Base-by-base conservation (phyloP, 2,797 vertebrate genomes). In the Melopsittacus undulatus region DNA sequence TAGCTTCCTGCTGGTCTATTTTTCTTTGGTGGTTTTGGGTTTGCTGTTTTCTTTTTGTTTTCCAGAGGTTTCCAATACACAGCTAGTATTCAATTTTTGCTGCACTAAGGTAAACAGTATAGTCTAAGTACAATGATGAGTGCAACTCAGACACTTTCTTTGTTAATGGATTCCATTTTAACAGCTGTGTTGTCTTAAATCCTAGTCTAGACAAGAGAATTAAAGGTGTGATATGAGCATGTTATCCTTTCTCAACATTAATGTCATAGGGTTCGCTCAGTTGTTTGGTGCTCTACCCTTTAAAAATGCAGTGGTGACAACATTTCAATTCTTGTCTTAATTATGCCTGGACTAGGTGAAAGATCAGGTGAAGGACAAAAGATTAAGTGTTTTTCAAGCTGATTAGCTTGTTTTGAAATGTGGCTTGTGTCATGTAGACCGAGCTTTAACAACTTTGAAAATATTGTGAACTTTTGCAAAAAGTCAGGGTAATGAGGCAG, bases 201-300 rank as follows among this genome's bases (percentile, higher is more conserved):
- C 93, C 92, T 89, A 80, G 94, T 96, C 94, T 96, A 95, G 94
- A 94, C 90, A 63, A 90, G 90, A 93, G 95, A 92, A 89, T 96
- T 96, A 95, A 92, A 95, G 92, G 92, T 97, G 75, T 67, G 88
- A 59, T 93, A 67, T 36, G 70, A 68, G 34, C 78, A 54, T 0
- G 9, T 93, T 92, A 61, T 92, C 94, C 86, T 95, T 92, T 93
- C 62, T 74, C 63, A 87, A 74, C 26, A 10, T 59, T 67, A 43
- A 22, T 90, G 62, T 73, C 49, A n/a, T 9, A 26, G 49, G 36
- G 46, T 43, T 90, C 2, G 1, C 14, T 87, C 40, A 27, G 1
- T 83, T 67, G 52, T 16, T 64, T 64, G 27, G 18, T 90, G 11
- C 52, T 88, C n/a, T 70, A 34, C 27, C 70, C 64, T 56, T 91